These are phyloP conservation scores for Dasypogon diadema DNA, from an alignment of 2,888 invertebrate genomes.

Conservation along the genomic window DNA sequence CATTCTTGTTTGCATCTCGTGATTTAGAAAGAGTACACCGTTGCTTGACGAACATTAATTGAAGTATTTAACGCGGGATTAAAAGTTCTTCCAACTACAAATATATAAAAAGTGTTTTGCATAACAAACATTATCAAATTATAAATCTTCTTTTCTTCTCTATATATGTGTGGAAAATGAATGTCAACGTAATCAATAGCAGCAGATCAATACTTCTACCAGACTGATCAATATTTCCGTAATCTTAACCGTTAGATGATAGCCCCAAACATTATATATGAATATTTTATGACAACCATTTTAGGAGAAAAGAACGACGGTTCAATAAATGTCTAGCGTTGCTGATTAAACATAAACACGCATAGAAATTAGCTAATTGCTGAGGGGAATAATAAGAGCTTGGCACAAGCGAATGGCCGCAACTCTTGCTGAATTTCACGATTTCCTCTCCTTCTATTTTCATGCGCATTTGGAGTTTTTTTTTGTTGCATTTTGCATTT, in stretches of 20 bases:
- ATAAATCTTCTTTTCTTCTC: too few species aligned
- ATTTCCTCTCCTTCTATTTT: too few species aligned
- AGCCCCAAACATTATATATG: too few species aligned
- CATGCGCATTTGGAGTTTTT: too few species aligned
- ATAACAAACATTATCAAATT: too few species aligned
- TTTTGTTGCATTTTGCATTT: too few species aligned
- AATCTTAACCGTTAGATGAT: not conserved
- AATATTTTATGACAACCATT: slow-evolving; percentile 7
- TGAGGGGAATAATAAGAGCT: not conserved
- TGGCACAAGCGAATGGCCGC: slow-evolving; percentile 5
- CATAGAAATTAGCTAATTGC: slow-evolving; percentile 37
- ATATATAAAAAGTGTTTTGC: not conserved
- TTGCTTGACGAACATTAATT: not conserved
- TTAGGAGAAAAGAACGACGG: not conserved
- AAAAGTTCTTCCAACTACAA: not conserved
- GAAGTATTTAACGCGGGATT: not conserved
- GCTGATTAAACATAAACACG: slow-evolving; percentile 13
- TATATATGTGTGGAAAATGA: too few species aligned
- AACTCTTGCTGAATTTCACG: too few species aligned
- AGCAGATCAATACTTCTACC: not conserved
- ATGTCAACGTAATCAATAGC: too few species aligned
- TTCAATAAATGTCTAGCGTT: slow-evolving; percentile 9
- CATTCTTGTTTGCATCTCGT: not conserved
- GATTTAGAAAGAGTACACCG: not conserved
- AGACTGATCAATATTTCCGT: slow-evolving; percentile 9